Base-by-base conservation (phyloP, 1,140 invertebrate species). In the Pseudobourletiella spinata region DNA sequence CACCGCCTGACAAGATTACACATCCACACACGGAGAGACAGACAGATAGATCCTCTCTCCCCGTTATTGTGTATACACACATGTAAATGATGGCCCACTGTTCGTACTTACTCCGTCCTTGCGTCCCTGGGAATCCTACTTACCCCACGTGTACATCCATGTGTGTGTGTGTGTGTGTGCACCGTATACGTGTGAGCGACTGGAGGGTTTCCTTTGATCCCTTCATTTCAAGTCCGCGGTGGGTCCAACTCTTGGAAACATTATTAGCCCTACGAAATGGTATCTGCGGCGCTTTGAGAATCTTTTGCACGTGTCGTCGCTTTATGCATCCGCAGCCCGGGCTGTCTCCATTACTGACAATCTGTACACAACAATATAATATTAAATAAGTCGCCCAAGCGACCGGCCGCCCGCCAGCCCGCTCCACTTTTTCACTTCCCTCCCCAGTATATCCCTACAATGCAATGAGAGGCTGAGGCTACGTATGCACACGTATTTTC, bases 231-330 rank as follows among this genome's bases (percentile, higher is more conserved):
- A 51, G 44, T 26, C 48, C 14, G 48, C 22, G 14, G 48, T 51
- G 18, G 25, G 11, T 11, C 44, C 22, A 22, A 48, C 44, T 48
- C 44, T 48, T 48, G 2, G 48, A 26, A 51, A 51, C 48, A 51
- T 51, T 51, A 51, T 51, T 51, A 51, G 48, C 24, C 24, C 22
- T 51, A 51, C 28, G 3, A 48, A 48, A 48, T 48, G 15, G 24
- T 51, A 51, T 51, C 48, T 51, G 48, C 48, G 48, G 48, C 20
- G 48, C 48, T 51, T 51, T 51, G 48, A 51, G 48, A 51, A 51
- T 51, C 48, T 51, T 51, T 51, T 51, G 48, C 48, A 51, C 48
- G 48, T 51, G 48, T 51, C 48, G 48, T 51, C 48, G 48, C 48
- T 51, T 51, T 51, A 51, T 51, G 24, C 48, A 6, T 22, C 11